These are phyloP conservation scores for fruit fly (Drosophila melanogaster) DNA, from an alignment of 1,140 invertebrate species.

Conservation along the genomic window DNA sequence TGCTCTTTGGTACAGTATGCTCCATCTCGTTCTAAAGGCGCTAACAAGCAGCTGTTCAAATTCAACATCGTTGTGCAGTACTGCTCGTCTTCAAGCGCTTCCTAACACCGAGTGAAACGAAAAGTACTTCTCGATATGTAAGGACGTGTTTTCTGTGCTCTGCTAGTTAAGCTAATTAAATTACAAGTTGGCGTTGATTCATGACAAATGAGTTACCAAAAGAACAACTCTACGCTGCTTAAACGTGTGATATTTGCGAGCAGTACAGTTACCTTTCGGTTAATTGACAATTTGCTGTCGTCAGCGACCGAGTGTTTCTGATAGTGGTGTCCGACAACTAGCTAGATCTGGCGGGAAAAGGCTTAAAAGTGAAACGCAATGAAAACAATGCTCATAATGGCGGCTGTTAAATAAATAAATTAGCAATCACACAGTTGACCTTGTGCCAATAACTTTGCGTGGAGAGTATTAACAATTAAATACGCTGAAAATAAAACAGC, in stretches of 20 bases:
- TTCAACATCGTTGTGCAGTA: neutral
- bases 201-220: slow-evolving; percentile 1
- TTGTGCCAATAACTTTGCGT: slow-evolving; percentile 8
- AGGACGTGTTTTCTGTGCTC: slow-evolving; percentile 40
- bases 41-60: slow-evolving; percentile 46
- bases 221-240: too few species aligned
- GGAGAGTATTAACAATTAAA: too few species aligned
- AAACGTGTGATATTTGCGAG: neutral
- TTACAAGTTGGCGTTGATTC: slow-evolving; percentile 16
- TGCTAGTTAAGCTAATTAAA: slow-evolving; percentile 21
- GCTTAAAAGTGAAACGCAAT: slow-evolving; percentile 10
- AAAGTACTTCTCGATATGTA: slow-evolving; percentile 48
- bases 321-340: slow-evolving; percentile 46
- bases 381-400: slow-evolving; percentile 16
- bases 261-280: neutral
- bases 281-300: slow-evolving; percentile 47
- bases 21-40: neutral
- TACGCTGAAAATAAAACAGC: slow-evolving; percentile 1
- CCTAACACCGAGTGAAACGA: slow-evolving; percentile 22
- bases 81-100: neutral
- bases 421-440: slow-evolving; percentile 12
- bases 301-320: slow-evolving; percentile 51
- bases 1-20: neutral
- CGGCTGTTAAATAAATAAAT: slow-evolving; percentile 26
- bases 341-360: slow-evolving; percentile 6